Conservation (phyloP, 2,797 vertebrate genomes). For the Balearica regulorum region DNA sequence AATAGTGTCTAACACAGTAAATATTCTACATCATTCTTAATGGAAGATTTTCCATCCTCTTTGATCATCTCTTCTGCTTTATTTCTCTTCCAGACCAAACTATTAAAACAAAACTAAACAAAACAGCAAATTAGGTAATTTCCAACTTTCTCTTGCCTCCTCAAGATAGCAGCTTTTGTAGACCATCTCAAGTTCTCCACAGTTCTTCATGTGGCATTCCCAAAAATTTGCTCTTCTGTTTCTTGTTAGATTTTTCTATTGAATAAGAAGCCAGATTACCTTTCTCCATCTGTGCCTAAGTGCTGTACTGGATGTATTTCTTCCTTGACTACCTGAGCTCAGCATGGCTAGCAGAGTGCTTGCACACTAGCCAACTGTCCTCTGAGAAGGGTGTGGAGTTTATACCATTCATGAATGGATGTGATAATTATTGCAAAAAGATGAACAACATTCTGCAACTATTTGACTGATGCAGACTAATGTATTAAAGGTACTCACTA, state of each 20-base stretch:
- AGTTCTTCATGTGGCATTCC: not conserved
- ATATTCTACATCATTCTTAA: not conserved
- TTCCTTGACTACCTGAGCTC: not conserved
- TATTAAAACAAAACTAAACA: not conserved
- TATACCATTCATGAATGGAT: not conserved
- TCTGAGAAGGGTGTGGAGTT: too few species aligned
- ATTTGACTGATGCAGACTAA: not conserved
- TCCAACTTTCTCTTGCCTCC: not conserved
- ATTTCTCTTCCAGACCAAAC: not conserved
- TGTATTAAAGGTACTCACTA: not conserved
- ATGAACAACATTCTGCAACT: not conserved
- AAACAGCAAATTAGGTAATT: not conserved
- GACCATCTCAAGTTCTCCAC: not conserved
- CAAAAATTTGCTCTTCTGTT: not conserved
- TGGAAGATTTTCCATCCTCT: not conserved
- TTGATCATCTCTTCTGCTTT: not conserved
- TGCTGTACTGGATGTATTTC: not conserved
- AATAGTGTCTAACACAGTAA: not conserved
- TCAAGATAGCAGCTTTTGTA: not conserved
- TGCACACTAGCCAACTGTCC: not conserved
- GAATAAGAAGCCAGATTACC: not conserved
- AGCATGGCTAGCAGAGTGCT: not conserved
- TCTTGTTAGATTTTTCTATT: not conserved
- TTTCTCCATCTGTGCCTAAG: not conserved
- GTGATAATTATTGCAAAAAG: not conserved